Evolutionary conservation across 1,140 invertebrate genomes (phyloP).

Genomic region (Macrobrachium nipponense): DNA sequence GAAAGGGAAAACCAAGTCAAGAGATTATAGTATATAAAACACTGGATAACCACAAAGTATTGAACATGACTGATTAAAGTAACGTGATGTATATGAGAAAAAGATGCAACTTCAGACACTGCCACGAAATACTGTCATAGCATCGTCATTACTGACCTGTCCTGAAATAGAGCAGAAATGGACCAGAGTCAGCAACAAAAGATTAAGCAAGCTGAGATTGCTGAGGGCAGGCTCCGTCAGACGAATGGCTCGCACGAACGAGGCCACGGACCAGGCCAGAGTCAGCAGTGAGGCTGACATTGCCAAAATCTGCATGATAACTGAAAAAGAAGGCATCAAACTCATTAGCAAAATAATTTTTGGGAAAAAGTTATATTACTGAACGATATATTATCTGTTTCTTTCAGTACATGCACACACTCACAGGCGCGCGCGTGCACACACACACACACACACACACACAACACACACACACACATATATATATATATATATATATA

Average conservation of each 20-base stretch:
- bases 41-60: too few species aligned
- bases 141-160: conserved; percentile 15
- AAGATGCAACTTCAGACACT: too few species aligned
- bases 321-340: not conserved
- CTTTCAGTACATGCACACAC: too few species aligned
- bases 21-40: too few species aligned
- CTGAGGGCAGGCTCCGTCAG: conserved; percentile 40
- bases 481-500: not conserved
- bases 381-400: too few species aligned
- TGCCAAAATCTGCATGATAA: conserved; percentile 40
- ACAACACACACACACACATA: not conserved
- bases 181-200: conserved; percentile 28
- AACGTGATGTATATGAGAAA: too few species aligned
- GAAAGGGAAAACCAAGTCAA: too few species aligned
- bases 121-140: not conserved
- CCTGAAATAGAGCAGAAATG: conserved; percentile 51
- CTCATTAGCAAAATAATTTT: too few species aligned
- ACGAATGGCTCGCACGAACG: conserved; percentile 41
- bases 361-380: too few species aligned
- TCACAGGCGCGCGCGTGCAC: too few species aligned
- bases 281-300: conserved; percentile 35
- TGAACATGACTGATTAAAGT: too few species aligned
- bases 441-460: too few species aligned
- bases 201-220: conserved; percentile 41
- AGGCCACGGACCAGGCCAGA: conserved; percentile 51